Evolutionary conservation across 2,888 invertebrate genomes (phyloP), one percentile per base, ranked within the genome.

Genomic region (Odontomyia ornata): DNA sequence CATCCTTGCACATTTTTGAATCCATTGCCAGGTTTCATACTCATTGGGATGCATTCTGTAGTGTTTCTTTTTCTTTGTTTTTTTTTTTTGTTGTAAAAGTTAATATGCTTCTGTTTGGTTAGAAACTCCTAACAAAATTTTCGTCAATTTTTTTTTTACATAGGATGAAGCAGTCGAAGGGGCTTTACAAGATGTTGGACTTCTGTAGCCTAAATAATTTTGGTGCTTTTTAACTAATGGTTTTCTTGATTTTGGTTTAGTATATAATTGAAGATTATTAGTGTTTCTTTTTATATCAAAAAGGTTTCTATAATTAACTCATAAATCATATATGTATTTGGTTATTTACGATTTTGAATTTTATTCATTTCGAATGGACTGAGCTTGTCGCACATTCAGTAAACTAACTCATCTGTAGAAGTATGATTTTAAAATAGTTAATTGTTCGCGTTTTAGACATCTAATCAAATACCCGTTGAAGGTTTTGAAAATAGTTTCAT

Each of bases 101-200:
- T 36, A 36, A 36, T 60, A 25, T 25, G 21, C 60, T 60, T 60
- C 15, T 25, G 15, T 25, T 60, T 60, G 21, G 7, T 25, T 11
- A 11, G n/a, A 4, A 23, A 21, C 21, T n/a, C 25, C 60, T 76
- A 64, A 64, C 46, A 46, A 47, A 47, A 43, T 47, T 64, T 30
- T 46, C 43, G 23, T 71, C 43, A 43, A 28, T 75, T 62, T 75
- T 75, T 62, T 75, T 78, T 52, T 67, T 77, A 80, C 81, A 83
- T 90, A 94, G 96, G 96, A 97, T 88, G 97, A 97, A 92, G 95
- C 95, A 85, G 93, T 96, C 89, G 96, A 96, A 89, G 94, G 93
- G 86, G 95, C 96, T 86, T 93, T 97, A 86, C 93, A 94, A 87
- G 97, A 97, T 88, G 95, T 96, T 90, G 97, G 96, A 87, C 92